Evolutionary conservation across 2,888 invertebrate genomes (phyloP).

Genomic region (Tortrix viridana): DNA sequence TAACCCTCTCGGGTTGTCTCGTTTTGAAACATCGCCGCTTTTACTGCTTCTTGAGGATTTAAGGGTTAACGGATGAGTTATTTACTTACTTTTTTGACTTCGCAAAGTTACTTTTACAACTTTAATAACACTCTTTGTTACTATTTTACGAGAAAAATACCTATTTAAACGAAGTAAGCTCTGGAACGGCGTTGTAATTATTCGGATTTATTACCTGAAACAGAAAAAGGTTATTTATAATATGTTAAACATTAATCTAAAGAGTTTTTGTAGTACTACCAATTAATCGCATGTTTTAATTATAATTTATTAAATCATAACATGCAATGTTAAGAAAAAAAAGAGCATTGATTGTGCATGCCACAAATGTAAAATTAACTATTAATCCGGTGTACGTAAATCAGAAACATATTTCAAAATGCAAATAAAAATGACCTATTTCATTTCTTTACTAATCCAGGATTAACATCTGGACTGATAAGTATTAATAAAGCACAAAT

Average conservation of each 20-base stretch:
- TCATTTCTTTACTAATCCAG: too few relatives aligned
- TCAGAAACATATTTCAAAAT: not conserved
- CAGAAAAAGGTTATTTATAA: conserved; percentile 41
- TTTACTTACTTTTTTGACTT: conserved; percentile 43
- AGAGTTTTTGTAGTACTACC: not conserved
- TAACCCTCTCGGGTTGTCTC: conserved; percentile 64
- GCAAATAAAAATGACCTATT: too few relatives aligned
- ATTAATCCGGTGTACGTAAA: too few relatives aligned
- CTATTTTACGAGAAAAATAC: not conserved
- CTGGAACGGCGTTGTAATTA: not conserved
- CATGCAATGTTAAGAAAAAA: not conserved
- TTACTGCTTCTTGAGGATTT: conserved; percentile 37
- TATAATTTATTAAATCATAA: not conserved
- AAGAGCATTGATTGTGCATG: too few relatives aligned
- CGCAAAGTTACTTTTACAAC: conserved; percentile 38
- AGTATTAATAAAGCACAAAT: not conserved
- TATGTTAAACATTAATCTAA: not conserved
- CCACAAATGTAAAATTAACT: too few relatives aligned
- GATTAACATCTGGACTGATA: too few relatives aligned
- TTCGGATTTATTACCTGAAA: conserved; percentile 55
- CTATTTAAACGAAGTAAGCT: conserved; percentile 2
- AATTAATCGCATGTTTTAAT: not conserved
- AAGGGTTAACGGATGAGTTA: conserved; percentile 31
- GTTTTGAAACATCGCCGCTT: conserved; percentile 66
- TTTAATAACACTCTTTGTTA: not conserved